Percentiles rank a stretch among this genome's conserved stretches.
phyloP scores from a whole-genome alignment of 2,888 invertebrate genomes.

The Gryllus longicercus region DNA sequence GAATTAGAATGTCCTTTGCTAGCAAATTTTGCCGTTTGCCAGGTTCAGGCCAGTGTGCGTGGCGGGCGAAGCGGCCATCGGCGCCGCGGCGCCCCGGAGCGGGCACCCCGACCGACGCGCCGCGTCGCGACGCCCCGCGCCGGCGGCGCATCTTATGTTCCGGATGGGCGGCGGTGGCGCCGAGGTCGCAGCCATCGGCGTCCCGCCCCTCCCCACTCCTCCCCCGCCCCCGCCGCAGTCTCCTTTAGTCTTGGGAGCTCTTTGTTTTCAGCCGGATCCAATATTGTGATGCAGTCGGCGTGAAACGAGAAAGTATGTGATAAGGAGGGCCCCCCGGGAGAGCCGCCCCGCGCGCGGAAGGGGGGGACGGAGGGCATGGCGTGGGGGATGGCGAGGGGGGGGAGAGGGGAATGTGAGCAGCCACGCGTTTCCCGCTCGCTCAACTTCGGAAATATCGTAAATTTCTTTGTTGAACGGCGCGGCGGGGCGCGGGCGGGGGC shows the following conservation, averaged over 20 bases:
- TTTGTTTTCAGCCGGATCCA: slow-evolving; percentile 17
- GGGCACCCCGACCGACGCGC: not conserved
- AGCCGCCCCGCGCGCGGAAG: not conserved
- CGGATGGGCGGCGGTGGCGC: not conserved
- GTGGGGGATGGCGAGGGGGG: not conserved
- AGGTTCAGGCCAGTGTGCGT: not conserved
- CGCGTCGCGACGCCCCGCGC: not conserved
- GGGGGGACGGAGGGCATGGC: not conserved
- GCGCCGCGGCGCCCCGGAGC: not conserved
- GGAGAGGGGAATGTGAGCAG: not conserved
- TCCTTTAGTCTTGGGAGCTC: not conserved
- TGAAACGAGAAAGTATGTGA: slow-evolving; percentile 17
- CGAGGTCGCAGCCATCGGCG: not conserved
- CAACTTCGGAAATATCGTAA: slow-evolving; percentile 6
- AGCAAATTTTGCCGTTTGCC: no score
- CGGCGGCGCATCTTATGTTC: not conserved
- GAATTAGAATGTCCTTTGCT: no score
- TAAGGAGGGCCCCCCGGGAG: not conserved
- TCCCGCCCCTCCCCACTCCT: not conserved
- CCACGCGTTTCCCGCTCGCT: not conserved
- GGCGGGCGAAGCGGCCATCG: not conserved
- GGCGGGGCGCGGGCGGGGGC: not conserved
- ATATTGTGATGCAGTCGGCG: slow-evolving; percentile 17
- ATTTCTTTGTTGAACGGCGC: not conserved
- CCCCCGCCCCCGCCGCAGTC: not conserved